Conservation (phyloP, 2,113 vertebrate species). For the Hirundichthys speculiger region DNA sequence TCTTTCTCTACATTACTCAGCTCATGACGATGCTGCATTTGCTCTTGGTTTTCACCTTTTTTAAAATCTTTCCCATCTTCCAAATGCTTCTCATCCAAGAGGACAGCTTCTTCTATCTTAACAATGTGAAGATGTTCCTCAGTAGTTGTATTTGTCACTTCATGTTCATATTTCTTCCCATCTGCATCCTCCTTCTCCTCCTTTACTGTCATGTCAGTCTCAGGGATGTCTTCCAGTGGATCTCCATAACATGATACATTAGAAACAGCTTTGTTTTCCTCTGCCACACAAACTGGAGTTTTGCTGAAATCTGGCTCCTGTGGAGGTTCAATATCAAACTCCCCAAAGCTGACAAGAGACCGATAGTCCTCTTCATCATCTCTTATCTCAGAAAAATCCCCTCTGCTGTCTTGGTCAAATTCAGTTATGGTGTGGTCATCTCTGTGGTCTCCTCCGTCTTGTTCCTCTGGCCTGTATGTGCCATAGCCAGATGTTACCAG, state of each 20-base stretch:
- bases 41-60: background rate
- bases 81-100: background rate
- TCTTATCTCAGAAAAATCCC: constrained; percentile 44
- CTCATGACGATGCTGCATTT: background rate
- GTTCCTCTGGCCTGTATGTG: constrained; percentile 67
- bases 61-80: background rate
- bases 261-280: background rate
- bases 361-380: constrained; percentile 29
- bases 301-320: background rate
- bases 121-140: background rate
- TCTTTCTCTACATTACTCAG: background rate
- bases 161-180: background rate
- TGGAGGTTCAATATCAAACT: constrained; percentile 13
- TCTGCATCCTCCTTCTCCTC: too few species aligned
- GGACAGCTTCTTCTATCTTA: background rate
- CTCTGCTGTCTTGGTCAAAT: constrained; percentile 59
- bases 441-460: constrained; percentile 47
- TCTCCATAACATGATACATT: background rate
- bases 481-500: constrained; percentile 76
- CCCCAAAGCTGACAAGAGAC: constrained; percentile 24
- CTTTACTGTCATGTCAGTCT: background rate
- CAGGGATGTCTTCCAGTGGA: background rate
- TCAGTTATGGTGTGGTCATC: constrained; percentile 58
- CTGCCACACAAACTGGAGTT: background rate
- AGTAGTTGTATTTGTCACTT: background rate